phyloP scores from a whole-genome alignment of 2,797 vertebrate species.

The Amblyopsis hoosieri region DNA sequence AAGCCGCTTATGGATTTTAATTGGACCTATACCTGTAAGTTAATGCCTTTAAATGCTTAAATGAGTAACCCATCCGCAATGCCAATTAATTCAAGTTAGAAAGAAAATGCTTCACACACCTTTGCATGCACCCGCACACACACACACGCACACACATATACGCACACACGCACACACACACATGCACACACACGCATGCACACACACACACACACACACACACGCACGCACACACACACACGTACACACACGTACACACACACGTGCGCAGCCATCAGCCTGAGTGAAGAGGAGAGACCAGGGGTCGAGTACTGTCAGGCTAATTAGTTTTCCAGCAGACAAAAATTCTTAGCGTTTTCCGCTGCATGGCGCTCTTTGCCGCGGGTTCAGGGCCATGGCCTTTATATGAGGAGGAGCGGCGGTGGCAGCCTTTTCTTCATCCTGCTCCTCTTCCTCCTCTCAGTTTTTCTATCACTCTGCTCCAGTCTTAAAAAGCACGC shows the following conservation, averaged over 20 bases:
- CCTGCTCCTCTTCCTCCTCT: slow-evolving; percentile 12
- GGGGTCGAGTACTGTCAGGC: slow-evolving; percentile 43
- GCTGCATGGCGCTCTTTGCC: slow-evolving; percentile 33
- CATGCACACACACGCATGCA: background rate
- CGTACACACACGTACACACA: slow-evolving; percentile 2
- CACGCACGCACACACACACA: slow-evolving; percentile 19
- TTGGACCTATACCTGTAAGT: too few species aligned
- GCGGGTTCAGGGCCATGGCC: slow-evolving; percentile 44
- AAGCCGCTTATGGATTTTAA: too few species aligned
- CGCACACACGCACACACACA: too few species aligned
- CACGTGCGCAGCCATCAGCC: slow-evolving; percentile 2
- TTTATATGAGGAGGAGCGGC: slow-evolving; percentile 29
- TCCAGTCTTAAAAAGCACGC: background rate
- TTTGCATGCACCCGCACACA: background rate
- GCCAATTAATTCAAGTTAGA: too few species aligned
- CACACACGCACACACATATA: background rate
- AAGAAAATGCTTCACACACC: background rate
- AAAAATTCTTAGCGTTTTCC: slow-evolving; percentile 46
- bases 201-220: slow-evolving; percentile 4
- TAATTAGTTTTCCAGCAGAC: slow-evolving; percentile 60
- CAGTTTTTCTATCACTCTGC: slow-evolving; percentile 31
- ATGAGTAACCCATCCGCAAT: too few species aligned
- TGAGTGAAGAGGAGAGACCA: slow-evolving; percentile 17
- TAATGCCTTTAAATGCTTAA: too few species aligned
- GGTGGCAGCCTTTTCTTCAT: slow-evolving; percentile 36